A percentile compares a stretch with the other conserved stretches of the same genome.
phyloP scores from a whole-genome alignment of 1,140 invertebrate genomes.

The Delia radicum region DNA sequence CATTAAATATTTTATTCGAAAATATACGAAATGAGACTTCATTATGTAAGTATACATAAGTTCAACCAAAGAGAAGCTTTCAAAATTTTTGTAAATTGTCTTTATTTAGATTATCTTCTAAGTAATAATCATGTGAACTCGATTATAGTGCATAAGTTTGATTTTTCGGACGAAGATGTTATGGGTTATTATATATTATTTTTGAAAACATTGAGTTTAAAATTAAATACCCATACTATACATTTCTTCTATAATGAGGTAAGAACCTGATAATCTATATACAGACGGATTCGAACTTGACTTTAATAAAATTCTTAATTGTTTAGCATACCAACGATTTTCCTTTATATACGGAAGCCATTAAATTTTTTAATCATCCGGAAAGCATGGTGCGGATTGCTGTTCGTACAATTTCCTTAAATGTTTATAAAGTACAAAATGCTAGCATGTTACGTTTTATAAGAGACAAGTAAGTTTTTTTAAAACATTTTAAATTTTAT shows the following conservation, averaged over 20 bases:
- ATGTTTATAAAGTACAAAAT: constrained; percentile 95
- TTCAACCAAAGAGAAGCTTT: neutral
- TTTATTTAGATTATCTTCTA: constrained; percentile 91
- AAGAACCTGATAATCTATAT: neutral
- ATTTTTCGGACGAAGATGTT: constrained; percentile 99
- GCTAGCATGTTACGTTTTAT: constrained; percentile 95
- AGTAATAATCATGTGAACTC: constrained; percentile 99
- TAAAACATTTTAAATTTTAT: too few species aligned
- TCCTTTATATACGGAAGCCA: constrained; percentile 97
- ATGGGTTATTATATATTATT: constrained; percentile 99
- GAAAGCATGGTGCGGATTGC: constrained; percentile 99
- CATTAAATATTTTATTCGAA: constrained; percentile 98
- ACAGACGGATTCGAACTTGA: too few species aligned
- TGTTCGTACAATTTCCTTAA: constrained; percentile 94
- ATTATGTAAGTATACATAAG: constrained; percentile 78
- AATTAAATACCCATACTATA: constrained; percentile 98
- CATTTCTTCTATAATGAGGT: constrained; percentile 99
- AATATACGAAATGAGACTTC: constrained; percentile 99
- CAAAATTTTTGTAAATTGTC: constrained; percentile 22
- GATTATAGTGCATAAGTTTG: constrained; percentile 99
- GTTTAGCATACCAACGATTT: constrained; percentile 97
- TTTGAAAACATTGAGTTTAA: constrained; percentile 95
- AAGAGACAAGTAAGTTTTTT: constrained; percentile 67
- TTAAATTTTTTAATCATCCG: constrained; percentile 98
- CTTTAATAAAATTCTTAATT: neutral